Evolutionary conservation across 2,113 vertebrate species (phyloP).

Genomic region (Gasterosteus nipponicus): DNA sequence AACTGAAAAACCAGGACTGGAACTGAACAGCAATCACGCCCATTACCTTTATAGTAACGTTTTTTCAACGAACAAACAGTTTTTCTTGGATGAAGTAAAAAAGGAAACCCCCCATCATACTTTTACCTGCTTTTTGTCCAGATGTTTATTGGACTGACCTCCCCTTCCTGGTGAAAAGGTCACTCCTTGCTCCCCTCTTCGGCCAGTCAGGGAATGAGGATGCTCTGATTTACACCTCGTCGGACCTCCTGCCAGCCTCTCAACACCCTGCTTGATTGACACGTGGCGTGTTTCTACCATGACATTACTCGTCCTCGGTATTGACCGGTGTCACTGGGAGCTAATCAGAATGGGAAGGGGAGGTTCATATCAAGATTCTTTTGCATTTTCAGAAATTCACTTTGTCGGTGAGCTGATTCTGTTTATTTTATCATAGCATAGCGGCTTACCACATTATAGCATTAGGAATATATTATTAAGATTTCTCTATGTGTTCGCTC

Average conservation of each 20-base stretch:
- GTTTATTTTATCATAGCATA: constrained; percentile 71
- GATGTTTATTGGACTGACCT: constrained; percentile 56
- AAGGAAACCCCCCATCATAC: constrained; percentile 43
- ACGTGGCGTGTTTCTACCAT: constrained; percentile 46
- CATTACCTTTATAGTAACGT: constrained; percentile 74
- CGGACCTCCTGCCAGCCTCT: constrained; percentile 52
- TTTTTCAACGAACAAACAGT: constrained; percentile 64
- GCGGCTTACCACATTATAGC: constrained; percentile 69
- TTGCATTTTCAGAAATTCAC: constrained; percentile 43
- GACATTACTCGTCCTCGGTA: constrained; percentile 38
- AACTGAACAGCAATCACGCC: constrained; percentile 65
- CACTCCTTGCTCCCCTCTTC: constrained; percentile 52
- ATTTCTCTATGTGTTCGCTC: constrained; percentile 69
- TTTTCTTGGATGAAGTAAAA: constrained; percentile 62
- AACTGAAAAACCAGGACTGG: constrained; percentile 59
- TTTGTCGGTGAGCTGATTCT: constrained; percentile 44
- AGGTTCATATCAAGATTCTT: constrained; percentile 47
- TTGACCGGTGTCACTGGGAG: constrained; percentile 44
- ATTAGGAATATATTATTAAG: constrained; percentile 66
- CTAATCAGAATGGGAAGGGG: constrained; percentile 53
- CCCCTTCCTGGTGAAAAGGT: constrained; percentile 52
- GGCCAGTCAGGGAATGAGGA: constrained; percentile 52
- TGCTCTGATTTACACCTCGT: constrained; percentile 38
- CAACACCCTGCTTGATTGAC: constrained; percentile 41
- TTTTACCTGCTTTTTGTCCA: constrained; percentile 56